Conservation (phyloP, 2,113 vertebrate species). For the Hippotragus niger region DNA sequence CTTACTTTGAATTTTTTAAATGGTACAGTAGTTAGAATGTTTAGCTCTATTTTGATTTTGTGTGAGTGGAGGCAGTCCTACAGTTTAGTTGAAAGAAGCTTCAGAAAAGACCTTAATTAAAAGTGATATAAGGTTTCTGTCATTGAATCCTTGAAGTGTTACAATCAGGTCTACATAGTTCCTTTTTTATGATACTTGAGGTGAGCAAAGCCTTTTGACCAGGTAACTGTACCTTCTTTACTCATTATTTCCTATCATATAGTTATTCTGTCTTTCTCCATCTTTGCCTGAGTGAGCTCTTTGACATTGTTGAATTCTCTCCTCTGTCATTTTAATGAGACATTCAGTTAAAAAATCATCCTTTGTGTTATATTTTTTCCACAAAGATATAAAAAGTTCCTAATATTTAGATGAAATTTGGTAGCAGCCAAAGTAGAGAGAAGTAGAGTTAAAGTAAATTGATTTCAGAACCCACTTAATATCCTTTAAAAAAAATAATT, state of each 20-base stretch:
- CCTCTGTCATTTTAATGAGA: background rate
- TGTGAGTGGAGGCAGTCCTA: background rate
- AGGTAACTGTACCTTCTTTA: background rate
- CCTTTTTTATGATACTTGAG: background rate
- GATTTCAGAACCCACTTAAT: constrained; percentile 28
- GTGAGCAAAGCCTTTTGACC: background rate
- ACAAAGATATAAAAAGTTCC: background rate
- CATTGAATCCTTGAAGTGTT: background rate
- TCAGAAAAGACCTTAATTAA: background rate
- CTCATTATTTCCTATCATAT: background rate
- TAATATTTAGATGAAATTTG: background rate
- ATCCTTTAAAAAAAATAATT: background rate
- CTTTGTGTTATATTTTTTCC: constrained; percentile 10
- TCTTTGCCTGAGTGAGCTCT: background rate
- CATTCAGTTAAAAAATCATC: constrained; percentile 12
- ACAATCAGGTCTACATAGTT: background rate
- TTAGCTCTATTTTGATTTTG: background rate
- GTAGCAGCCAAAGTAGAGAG: background rate
- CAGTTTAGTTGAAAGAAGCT: background rate
- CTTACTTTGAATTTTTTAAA: background rate
- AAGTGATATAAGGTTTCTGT: background rate
- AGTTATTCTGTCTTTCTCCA: background rate
- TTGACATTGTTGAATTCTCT: constrained; percentile 1
- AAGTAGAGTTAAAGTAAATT: background rate
- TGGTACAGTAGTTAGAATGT: background rate